Conservation (phyloP, 1,140 invertebrate species). For the Pseudomyrmex concolor region DNA sequence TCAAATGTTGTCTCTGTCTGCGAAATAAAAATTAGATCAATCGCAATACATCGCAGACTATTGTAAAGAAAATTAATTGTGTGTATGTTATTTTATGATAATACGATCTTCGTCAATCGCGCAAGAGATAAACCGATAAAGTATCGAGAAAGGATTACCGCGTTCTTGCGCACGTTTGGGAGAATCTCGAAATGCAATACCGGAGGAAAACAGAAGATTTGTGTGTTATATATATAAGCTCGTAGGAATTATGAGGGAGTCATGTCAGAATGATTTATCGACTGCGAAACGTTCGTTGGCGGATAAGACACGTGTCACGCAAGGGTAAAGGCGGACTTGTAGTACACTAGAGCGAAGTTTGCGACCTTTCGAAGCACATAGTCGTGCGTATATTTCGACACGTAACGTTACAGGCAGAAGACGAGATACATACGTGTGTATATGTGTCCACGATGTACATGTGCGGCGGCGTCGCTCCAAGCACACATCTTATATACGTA, state of each 20-base stretch:
- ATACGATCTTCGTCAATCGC: background rate
- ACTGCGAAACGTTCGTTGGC: constrained; percentile 20
- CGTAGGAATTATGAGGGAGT: constrained; percentile 20
- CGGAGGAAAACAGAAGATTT: background rate
- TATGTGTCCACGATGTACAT: background rate
- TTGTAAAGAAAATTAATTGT: constrained; percentile 1
- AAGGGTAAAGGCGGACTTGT: constrained; percentile 19
- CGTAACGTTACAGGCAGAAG: constrained; percentile 20
- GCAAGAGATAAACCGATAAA: background rate
- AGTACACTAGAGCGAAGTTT: constrained; percentile 28
- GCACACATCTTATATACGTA: too few species aligned
- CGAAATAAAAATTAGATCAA: background rate
- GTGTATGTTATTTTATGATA: too few species aligned
- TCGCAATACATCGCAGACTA: background rate
- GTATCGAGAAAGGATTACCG: background rate
- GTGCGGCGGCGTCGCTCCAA: too few species aligned
- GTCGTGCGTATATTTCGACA: constrained; percentile 39
- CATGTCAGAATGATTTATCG: constrained; percentile 49
- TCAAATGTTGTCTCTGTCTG: background rate
- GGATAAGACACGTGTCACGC: constrained; percentile 47
- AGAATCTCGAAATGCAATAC: background rate
- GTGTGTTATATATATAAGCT: background rate
- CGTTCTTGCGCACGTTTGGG: background rate
- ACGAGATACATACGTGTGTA: constrained; percentile 8
- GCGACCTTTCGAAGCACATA: constrained; percentile 31